Evolutionary conservation across 2,888 invertebrate species (phyloP).

Genomic region (Ectemnius continuus): DNA sequence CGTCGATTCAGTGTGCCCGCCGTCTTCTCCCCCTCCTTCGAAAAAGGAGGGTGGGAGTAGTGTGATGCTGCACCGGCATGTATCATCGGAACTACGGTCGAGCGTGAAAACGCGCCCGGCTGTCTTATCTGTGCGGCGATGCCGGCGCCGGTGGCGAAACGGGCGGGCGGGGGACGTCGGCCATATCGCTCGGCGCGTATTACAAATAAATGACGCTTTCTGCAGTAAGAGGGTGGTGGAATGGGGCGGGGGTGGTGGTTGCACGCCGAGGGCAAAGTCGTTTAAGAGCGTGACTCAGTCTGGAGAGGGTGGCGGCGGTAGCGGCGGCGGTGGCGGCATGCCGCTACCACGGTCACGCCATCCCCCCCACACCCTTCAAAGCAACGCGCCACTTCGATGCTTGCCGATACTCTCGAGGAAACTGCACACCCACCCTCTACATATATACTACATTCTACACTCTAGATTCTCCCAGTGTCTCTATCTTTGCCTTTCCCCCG

Average conservation of each 20-base stretch:
- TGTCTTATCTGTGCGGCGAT: slow-evolving; percentile 39
- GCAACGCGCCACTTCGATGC: slow-evolving; percentile 52
- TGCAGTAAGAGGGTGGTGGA: neutral
- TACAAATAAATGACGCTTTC: slow-evolving; percentile 60
- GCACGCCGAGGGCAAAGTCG: slow-evolving; percentile 30
- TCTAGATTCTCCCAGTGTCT: slow-evolving; percentile 5
- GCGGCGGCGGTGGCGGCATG: too few relatives aligned
- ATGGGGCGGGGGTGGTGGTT: slow-evolving; percentile 28
- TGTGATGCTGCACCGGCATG: slow-evolving; percentile 24
- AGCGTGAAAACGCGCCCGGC: slow-evolving; percentile 48
- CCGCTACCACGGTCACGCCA: slow-evolving; percentile 40
- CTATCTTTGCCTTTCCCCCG: slow-evolving; percentile 8
- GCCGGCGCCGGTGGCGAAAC: neutral
- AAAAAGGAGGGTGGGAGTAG: slow-evolving; percentile 10
- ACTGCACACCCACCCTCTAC: slow-evolving; percentile 17
- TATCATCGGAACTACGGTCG: slow-evolving; percentile 43
- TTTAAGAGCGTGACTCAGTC: slow-evolving; percentile 56
- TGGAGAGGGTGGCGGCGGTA: neutral
- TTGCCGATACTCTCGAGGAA: slow-evolving; percentile 24
- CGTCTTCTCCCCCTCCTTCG: neutral
- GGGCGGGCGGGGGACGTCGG: slow-evolving; percentile 12
- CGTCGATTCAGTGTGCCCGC: neutral
- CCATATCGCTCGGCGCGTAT: slow-evolving; percentile 39
- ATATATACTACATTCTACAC: neutral
- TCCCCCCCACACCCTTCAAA: slow-evolving; percentile 37